Base-by-base conservation (phyloP, 1,140 invertebrate genomes). In the Drosophila sp. region DNA sequence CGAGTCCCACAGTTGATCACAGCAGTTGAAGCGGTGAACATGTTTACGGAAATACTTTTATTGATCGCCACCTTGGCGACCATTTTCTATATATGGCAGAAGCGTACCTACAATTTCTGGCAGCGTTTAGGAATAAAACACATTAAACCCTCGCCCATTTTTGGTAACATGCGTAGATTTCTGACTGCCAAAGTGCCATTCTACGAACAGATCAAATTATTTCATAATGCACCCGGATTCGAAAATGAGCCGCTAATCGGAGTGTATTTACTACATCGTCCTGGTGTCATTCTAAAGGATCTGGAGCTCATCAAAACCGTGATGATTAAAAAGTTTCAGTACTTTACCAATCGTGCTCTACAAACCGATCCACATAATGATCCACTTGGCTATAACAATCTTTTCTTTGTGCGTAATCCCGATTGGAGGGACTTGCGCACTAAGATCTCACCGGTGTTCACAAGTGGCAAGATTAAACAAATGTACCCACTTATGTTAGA, bases 401-500 rank as follows among this genome's bases (percentile, higher is more conserved):
- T 91, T 0, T 91, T 91, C 38, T 86, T 91, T 25, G 41, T 62
- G 1, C 78, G 81, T 6, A 80, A 76, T 66, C 77, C 82, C 0
- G 29, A 43, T 0, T 94, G 94, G 94, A 94, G 92, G 51, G 80
- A 90, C 9, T 62, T 94, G 0, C 80, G 94, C 2, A 76, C 89
- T 0, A 94, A 93, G 45, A 75, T 94, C 7, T 93, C 93, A 0
- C 93, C 93, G 2, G 92, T 93, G 2, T 94, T 94, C 53, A 93
- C 93, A 0, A 92, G 92, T 6, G 92, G 92, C 1, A 94, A 94
- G 71, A 80, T 94, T 6, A 94, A 93, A 70, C 91, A 91, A 50
- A 94, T 94, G 93, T 94, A 94, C 86, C 92, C 93, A 21, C 77
- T 94, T 0, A 76, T 94, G 63, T 76, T 65, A 13, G 92, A 93